Percentiles rank a stretch among this genome's conserved stretches.
Conservation (phyloP, 2,888 invertebrate genomes). For the Metalampra italica region DNA sequence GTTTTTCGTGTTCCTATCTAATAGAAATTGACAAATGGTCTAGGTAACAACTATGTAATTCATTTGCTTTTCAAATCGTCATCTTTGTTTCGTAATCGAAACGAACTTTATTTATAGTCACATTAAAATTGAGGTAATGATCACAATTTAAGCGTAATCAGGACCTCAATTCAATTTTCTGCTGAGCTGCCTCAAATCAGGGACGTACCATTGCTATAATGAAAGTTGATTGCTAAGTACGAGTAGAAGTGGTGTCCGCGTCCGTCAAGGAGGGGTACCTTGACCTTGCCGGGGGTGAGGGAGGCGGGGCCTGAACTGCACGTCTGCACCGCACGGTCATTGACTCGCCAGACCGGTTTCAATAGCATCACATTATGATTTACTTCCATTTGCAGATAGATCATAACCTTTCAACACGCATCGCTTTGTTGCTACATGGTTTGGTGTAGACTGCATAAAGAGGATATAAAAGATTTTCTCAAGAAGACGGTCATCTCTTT, state of each 20-base stretch:
- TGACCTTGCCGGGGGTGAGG: constrained; percentile 65
- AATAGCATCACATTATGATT: constrained; percentile 36
- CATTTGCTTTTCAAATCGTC: not conserved
- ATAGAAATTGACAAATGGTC: constrained; percentile 9
- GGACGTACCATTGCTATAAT: too few relatives aligned
- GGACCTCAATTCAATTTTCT: not conserved
- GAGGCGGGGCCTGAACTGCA: constrained; percentile 36
- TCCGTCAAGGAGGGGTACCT: constrained; percentile 39
- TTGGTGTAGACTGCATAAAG: not conserved
- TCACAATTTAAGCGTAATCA: not conserved
- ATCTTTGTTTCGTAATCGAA: not conserved
- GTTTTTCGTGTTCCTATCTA: constrained; percentile 6
- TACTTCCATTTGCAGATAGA: constrained; percentile 9
- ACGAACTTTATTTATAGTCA: not conserved
- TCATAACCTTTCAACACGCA: not conserved
- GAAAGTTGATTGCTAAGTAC: too few relatives aligned
- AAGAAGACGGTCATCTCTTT: too few relatives aligned
- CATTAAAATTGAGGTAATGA: not conserved
- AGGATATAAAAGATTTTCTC: too few relatives aligned
- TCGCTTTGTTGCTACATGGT: constrained; percentile 3
- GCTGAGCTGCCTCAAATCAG: not conserved
- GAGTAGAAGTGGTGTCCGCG: too few relatives aligned
- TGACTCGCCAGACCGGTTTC: constrained; percentile 59
- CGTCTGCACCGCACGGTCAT: constrained; percentile 46
- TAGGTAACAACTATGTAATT: constrained; percentile 1